Evolutionary conservation across 2,113 vertebrate genomes (phyloP).

Genomic region (Furnarius figulus): DNA sequence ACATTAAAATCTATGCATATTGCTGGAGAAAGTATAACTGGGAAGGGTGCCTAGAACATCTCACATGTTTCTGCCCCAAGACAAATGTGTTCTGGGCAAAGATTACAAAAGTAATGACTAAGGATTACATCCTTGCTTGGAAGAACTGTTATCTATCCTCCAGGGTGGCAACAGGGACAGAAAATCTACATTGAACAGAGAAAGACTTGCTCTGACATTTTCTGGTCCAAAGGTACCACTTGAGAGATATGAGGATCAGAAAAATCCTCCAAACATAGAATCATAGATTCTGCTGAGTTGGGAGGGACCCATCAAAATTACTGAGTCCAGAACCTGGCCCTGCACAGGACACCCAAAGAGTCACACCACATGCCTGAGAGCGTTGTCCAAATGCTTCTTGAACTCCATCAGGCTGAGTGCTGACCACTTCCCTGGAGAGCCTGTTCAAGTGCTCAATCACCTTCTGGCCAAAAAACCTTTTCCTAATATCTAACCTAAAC

Average conservation of each 20-base stretch:
- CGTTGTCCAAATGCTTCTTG: neutral
- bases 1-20: conserved; percentile 38
- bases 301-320: neutral
- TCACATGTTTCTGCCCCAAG: conserved; percentile 45
- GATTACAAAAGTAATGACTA: conserved; percentile 23
- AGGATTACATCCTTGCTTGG: neutral
- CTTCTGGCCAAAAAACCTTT: neutral
- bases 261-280: neutral
- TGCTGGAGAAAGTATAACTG: conserved; percentile 21
- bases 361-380: neutral
- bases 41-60: conserved; percentile 52
- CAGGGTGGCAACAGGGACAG: neutral
- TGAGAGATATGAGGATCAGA: neutral
- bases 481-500: neutral
- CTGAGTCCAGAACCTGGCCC: neutral
- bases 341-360: neutral
- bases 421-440: neutral
- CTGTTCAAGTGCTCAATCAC: neutral
- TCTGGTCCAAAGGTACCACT: neutral
- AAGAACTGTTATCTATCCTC: neutral
- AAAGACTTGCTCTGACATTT: neutral
- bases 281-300: neutral
- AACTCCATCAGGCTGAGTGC: neutral
- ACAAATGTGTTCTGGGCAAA: conserved; percentile 50
- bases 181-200: neutral